Percentiles rank a stretch among this genome's conserved stretches.
Conservation (phyloP, 2,113 vertebrate genomes). For the Microcebus griseorufus region DNA sequence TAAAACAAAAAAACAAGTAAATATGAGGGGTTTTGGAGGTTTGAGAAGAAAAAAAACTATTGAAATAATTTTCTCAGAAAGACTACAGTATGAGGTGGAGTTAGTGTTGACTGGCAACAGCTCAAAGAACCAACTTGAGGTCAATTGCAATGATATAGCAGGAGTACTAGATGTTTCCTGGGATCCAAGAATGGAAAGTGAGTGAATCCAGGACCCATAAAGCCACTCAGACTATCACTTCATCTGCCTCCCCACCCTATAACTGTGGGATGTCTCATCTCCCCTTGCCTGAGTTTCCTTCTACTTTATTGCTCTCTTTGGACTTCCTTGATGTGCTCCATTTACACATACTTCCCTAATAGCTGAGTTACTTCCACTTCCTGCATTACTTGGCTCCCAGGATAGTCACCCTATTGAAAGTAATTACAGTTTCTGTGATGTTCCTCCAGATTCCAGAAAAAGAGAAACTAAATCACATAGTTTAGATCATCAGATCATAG, state of each 20-base stretch:
- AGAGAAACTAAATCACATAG: neutral
- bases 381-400: neutral
- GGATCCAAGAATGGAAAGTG: neutral
- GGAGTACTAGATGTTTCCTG: neutral
- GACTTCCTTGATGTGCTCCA: neutral
- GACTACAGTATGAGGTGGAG: neutral
- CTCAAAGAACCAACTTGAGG: neutral
- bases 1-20: neutral
- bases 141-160: neutral
- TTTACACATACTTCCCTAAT: neutral
- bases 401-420: neutral
- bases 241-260: neutral
- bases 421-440: neutral
- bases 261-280: neutral
- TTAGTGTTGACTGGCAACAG: neutral
- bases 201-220: neutral
- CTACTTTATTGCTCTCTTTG: neutral
- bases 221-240: neutral
- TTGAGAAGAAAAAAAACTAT: neutral
- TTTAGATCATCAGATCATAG: neutral
- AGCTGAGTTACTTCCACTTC: neutral
- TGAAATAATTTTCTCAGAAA: neutral
- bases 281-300: neutral
- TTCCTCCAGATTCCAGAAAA: neutral
- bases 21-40: neutral